Conservation (phyloP, 2,888 invertebrate genomes). For the Caenorhabditis imperialis region DNA sequence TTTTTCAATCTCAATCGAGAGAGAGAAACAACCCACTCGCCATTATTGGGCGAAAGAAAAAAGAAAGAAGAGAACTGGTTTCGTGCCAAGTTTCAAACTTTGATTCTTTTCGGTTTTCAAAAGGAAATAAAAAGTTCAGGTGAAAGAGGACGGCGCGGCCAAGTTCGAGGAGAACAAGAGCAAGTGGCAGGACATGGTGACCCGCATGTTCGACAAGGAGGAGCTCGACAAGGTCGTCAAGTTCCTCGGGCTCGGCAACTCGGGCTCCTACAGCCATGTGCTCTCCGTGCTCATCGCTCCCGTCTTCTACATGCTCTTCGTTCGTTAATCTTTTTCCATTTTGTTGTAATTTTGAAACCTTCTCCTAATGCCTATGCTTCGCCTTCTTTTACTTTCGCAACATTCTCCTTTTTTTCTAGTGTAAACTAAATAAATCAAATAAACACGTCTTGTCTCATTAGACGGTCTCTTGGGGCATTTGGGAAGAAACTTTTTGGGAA, state of each 20-base stretch:
- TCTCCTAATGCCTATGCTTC: neutral
- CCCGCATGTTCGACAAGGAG: conserved; percentile 65
- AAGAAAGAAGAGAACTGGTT: too few relatives aligned
- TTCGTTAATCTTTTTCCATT: conserved; percentile 44
- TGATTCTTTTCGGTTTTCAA: too few relatives aligned
- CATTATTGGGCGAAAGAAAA: too few relatives aligned
- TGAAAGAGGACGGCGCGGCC: conserved; percentile 55
- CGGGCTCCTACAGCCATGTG: conserved; percentile 12
- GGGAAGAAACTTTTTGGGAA: too few relatives aligned
- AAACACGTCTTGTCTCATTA: conserved; percentile 45
- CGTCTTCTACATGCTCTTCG: conserved; percentile 55
- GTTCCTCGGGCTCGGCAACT: conserved; percentile 53
- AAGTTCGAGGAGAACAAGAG: conserved; percentile 68
- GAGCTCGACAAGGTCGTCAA: conserved; percentile 53
- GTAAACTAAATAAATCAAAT: conserved; percentile 46
- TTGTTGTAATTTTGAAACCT: conserved; percentile 5
- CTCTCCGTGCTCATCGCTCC: conserved; percentile 52
- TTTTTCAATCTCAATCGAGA: too few relatives aligned
- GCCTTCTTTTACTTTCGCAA: neutral
- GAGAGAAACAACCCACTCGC: too few relatives aligned
- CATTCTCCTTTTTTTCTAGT: conserved; percentile 1
- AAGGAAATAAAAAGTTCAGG: too few relatives aligned
- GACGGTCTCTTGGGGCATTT: conserved; percentile 25
- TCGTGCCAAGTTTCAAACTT: too few relatives aligned
- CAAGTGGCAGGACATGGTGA: conserved; percentile 66